Evolutionary conservation across 2,888 invertebrate genomes (phyloP), one percentile per base, ranked within the genome.

Genomic region (Pterobdella sp.): DNA sequence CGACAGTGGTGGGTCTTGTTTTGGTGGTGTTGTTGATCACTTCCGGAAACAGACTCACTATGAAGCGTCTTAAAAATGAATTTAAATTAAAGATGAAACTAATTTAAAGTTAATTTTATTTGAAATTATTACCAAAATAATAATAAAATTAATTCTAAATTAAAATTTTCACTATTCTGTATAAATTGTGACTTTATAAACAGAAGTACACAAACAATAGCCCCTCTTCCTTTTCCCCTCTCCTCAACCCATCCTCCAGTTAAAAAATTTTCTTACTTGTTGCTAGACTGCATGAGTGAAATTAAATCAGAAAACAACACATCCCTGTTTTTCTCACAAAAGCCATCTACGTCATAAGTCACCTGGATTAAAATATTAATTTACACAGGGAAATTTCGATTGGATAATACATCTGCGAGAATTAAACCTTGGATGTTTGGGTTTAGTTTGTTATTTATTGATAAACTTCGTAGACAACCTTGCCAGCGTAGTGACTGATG

Each of bases 271-370:
- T 77, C 85, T 83, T 79, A 88, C 88, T 86, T 87, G 52, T 42
- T 81, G 80, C 88, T 88, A 31, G 85, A 84, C 79, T 88, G 88
- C 89, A 89, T 89, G 68, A 89, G 84, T 77, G 87, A 86, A 76
- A 89, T 87, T 70, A 89, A 85, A 80, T 89, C 89, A 70, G 85
- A 83, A 79, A 88, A 88, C 26, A 89, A 84, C 32, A 89, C 88
- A 81, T 89, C 89, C 49, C 89, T 84, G 82, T 89, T 89, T 77
- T 87, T 85, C 79, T 89, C 89, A 82, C 89, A 89, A 80, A 89
- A 89, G 22, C 88, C 88, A 35, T 87, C 87, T 10, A 87, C 87
- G 77, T 87, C 86, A 81, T 89, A 89, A 14, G 80, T 79, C 67
- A 86, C 86, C 84, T 86, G 75, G 14, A 77, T 76, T 37, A 1